Evolutionary conservation across 2,888 invertebrate genomes (phyloP), one percentile per base, ranked within the genome.

Genomic region (Caenorhabditis sp.): DNA sequence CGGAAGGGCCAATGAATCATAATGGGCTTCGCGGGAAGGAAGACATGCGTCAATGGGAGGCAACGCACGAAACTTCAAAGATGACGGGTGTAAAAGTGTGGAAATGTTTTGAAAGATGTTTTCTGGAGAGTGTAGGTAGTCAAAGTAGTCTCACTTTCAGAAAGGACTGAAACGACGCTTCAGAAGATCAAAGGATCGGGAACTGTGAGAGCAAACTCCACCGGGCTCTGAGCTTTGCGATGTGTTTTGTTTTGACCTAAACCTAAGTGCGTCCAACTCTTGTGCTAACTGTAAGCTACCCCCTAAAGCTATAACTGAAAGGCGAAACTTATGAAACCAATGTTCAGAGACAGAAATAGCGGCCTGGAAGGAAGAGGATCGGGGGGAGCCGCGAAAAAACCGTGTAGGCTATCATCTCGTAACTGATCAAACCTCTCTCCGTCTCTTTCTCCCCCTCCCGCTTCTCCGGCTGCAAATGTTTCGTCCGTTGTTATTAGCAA

Each of bases 21-120:
- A 65, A 65, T 66, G 56, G 56, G 56, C 48, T 66, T 58, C 46
- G 50, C 55, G 66, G 55, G 48, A 52, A 41, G 24, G 24, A 43
- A 56, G 55, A 68, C 58, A 59, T 58, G 56, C 52, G 68, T 59
- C 58, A 68, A 59, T 41, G 43, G 59, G 58, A 30, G 15, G 56
- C 32, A 41, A 46, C 22, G 46, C 37, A 17, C 15, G 41, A 45
- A 68, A 68, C 68, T 58, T 68, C 58, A 58, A 68, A 68, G 68
- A 58, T 68, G 68, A 68, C 52, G 58, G 50, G 68, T 68, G 68
- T 68, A 68, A 68, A 59, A 50, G 39, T 68, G 68, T 68, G 58
- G 26, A 68, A 68, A 68, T 52, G 68, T 59, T 68, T 59, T 58
- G 58, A 59, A 68, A 59, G 24, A 59, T 59, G 50, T 58, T 68